Base-by-base conservation (phyloP, 2,113 vertebrate genomes). In the Seriola quinqueradiata region DNA sequence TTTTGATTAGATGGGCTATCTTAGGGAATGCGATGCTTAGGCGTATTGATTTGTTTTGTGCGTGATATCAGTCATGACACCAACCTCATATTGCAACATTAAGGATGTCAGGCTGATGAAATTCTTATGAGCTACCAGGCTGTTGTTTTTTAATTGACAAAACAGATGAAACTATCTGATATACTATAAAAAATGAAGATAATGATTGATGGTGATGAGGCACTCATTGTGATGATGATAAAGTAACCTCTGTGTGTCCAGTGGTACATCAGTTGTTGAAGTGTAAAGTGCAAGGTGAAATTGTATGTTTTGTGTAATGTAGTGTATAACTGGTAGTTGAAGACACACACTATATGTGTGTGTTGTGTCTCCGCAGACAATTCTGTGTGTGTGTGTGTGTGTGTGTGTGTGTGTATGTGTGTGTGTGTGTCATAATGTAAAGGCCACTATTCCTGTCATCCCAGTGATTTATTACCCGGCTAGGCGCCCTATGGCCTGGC, bases 381-480 rank as follows among this genome's bases (percentile, higher is more conserved):
- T 28, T 28, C 28, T 28, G 28, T 54, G 19, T 63, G 70, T 70
- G 70, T 59, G 68, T 82, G 25, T 28, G 25, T 79, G 75, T 54
- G 38, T 25, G 70, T 50, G 21, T 64, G 70, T 70, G 70, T 59
- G 69, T 82, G 28, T 28, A 2, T 79, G 75, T 54, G 38, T 25
- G 70, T 50, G 21, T 64, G 70, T 70, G 70, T 59, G 69, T 82
- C 69, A 74, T 76, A 88, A 85, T 82, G 85, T 87, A 90, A 92
- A 77, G 82, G 90, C 82, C 86, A 83, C 89, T 16, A 79, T 81
- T 84, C 81, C 88, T 94, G 94, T 94, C 94, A 89, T 83, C 58
- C 38, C 34, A 8, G 72, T 95, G 94, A 95, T 95, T 94, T 93
- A 95, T 95, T 91, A 91, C 84, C 83, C 80, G 12, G 81, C 72